phyloP scores from a whole-genome alignment of 2,797 vertebrate species.

The Florisuga fusca region DNA sequence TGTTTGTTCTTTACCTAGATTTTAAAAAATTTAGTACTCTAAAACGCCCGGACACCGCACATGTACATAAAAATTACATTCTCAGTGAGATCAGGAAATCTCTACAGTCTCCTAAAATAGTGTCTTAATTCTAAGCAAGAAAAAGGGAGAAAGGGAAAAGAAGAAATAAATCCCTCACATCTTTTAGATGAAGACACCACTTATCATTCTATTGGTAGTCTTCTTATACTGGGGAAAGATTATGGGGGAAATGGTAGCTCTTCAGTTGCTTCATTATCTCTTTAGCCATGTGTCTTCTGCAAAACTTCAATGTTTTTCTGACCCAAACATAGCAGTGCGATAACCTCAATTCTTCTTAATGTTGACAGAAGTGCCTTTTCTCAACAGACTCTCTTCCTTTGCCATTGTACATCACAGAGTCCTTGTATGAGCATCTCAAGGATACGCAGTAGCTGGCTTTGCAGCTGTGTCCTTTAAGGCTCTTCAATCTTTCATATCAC shows the following conservation, averaged over 20 bases:
- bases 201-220: conserved; percentile 8
- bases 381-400: conserved; percentile 50
- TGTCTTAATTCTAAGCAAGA: neutral
- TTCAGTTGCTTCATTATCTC: conserved; percentile 39
- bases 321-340: conserved; percentile 37
- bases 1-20: neutral
- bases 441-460: conserved; percentile 23
- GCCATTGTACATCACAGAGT: conserved; percentile 52
- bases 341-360: conserved; percentile 53
- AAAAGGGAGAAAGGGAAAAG: neutral
- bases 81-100: neutral
- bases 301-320: conserved; percentile 30
- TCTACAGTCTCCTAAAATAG: neutral
- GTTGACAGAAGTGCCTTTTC: conserved; percentile 46
- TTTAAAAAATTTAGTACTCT: neutral
- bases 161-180: neutral
- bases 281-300: conserved; percentile 46
- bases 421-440: conserved; percentile 63
- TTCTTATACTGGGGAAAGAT: neutral
- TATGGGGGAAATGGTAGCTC: neutral
- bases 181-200: neutral
- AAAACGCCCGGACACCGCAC: neutral
- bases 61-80: neutral
- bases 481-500: conserved; percentile 42
- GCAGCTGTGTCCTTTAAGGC: conserved; percentile 15